Percentiles rank a stretch among this genome's conserved stretches.
These are phyloP conservation scores for Lonchura striata DNA, from an alignment of 2,113 vertebrate species.

Conservation along the genomic window DNA sequence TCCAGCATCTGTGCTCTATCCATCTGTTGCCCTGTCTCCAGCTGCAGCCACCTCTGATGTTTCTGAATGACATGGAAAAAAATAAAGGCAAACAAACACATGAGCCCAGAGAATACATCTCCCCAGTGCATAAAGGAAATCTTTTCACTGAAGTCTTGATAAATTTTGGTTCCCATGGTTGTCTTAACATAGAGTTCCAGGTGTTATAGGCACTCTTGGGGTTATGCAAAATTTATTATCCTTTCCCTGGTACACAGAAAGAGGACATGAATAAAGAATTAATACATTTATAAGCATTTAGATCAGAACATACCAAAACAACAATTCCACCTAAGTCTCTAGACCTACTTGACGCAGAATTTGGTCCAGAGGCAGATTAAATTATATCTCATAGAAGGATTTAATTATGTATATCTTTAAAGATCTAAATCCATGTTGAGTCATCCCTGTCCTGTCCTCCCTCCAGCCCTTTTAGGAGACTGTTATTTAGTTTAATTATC, in stretches of 20 bases:
- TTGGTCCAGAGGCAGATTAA: neutral
- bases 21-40: neutral
- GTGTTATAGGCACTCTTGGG: neutral
- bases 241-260: neutral
- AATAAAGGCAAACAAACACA: neutral
- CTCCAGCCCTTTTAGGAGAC: neutral
- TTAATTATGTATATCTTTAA: neutral
- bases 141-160: neutral
- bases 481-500: neutral
- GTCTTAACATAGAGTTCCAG: neutral
- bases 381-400: neutral
- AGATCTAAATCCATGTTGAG: neutral
- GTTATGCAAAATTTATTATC: neutral
- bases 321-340: neutral
- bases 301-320: neutral
- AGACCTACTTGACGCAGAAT: neutral
- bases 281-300: neutral
- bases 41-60: neutral
- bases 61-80: neutral
- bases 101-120: neutral
- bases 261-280: neutral
- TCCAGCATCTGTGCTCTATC: neutral
- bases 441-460: fast-evolving
- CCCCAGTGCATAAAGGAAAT: neutral
- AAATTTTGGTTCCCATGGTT: neutral